Conservation (phyloP, 1,140 invertebrate species). For the Pseudomyrmex concolor region DNA sequence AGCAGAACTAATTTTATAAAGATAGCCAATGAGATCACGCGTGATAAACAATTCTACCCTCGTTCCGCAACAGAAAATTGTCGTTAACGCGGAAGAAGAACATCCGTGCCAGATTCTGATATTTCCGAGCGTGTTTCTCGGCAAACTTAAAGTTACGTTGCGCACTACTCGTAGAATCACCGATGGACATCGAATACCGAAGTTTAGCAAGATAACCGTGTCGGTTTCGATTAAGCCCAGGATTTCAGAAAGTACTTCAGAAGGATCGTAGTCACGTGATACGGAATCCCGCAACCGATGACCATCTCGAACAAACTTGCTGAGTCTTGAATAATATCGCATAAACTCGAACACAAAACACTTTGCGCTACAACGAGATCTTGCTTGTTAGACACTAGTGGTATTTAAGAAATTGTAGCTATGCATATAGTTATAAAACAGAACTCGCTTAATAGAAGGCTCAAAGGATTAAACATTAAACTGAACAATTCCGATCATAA, state of each 20-base stretch:
- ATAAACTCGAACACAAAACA: slow-evolving; percentile 6
- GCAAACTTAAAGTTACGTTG: slow-evolving; percentile 29
- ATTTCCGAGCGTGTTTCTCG: slow-evolving; percentile 5
- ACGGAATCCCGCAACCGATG: slow-evolving; percentile 23
- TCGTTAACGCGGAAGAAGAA: slow-evolving; percentile 9
- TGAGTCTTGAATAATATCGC: slow-evolving; percentile 18
- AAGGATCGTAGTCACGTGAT: slow-evolving; percentile 31
- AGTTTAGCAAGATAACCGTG: slow-evolving; percentile 37
- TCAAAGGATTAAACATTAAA: background rate
- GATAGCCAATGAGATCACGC: background rate
- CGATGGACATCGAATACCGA: slow-evolving; percentile 16
- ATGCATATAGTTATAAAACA: background rate
- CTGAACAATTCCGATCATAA: background rate
- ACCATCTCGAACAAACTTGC: background rate
- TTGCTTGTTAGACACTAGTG: background rate
- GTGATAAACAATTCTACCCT: background rate
- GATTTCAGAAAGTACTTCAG: slow-evolving; percentile 46
- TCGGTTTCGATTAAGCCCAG: slow-evolving; percentile 19
- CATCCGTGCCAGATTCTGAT: background rate
- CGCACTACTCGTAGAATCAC: slow-evolving; percentile 2
- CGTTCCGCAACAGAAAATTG: slow-evolving; percentile 12
- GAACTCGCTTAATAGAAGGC: background rate
- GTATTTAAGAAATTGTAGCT: background rate
- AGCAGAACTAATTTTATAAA: slow-evolving; percentile 16
- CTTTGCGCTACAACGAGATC: background rate